These are phyloP conservation scores for Oceanodroma leucorhoa DNA, from an alignment of 2,797 vertebrate species.

Conservation along the genomic window DNA sequence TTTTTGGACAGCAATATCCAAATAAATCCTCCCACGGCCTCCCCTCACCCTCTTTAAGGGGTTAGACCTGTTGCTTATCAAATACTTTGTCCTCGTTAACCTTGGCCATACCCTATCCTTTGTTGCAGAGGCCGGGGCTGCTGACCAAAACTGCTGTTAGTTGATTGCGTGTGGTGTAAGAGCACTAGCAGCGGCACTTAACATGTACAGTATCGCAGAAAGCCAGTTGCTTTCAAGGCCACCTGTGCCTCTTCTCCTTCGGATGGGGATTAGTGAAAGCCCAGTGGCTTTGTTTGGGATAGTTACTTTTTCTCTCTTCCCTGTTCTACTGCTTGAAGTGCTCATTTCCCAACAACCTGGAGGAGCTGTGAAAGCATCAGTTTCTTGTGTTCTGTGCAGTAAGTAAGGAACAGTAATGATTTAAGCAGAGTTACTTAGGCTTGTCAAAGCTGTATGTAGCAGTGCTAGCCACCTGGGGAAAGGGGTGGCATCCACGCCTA, in stretches of 20 bases:
- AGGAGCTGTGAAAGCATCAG: neutral
- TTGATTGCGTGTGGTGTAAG: neutral
- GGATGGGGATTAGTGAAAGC: neutral
- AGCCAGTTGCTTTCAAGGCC: neutral
- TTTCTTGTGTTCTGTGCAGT: neutral
- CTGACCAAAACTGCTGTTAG: neutral
- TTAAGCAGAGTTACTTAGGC: neutral
- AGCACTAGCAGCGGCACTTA: neutral
- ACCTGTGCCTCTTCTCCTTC: neutral
- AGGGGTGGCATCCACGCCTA: neutral
- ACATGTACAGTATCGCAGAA: neutral
- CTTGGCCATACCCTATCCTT: neutral
- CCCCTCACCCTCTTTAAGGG: neutral
- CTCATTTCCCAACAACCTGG: neutral
- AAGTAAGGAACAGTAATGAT: neutral
- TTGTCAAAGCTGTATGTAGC: neutral
- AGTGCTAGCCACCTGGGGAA: neutral
- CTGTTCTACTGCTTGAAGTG: neutral
- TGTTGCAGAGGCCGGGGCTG: neutral
- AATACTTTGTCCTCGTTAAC: neutral
- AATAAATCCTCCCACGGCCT: neutral
- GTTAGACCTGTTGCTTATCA: neutral
- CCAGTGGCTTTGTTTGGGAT: neutral
- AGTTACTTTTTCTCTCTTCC: neutral
- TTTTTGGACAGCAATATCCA: neutral